These are phyloP conservation scores for Condylura cristata DNA, from an alignment of 2,113 vertebrate genomes.

Conservation along the genomic window DNA sequence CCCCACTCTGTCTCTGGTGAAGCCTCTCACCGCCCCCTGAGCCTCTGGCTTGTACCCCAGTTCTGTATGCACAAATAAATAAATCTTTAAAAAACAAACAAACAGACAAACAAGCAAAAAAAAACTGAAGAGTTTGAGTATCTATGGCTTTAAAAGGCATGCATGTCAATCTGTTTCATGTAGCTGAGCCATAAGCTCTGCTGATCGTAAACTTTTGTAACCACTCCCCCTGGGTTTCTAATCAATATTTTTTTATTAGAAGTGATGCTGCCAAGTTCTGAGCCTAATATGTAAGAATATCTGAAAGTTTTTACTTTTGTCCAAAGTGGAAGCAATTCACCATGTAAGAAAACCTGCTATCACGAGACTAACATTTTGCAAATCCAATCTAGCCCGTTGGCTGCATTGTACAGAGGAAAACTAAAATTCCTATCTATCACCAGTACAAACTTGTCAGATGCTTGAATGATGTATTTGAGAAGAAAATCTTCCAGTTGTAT, in stretches of 20 bases:
- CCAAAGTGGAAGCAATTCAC: neutral
- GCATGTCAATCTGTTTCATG: neutral
- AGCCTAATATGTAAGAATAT: neutral
- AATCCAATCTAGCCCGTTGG: neutral
- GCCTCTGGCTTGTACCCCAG: too few relatives aligned
- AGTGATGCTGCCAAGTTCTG: neutral
- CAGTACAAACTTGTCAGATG: neutral
- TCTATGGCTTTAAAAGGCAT: neutral
- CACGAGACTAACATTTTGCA: neutral
- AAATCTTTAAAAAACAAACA: too few relatives aligned
- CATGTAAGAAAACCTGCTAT: neutral
- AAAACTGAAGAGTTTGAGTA: neutral
- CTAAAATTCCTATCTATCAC: neutral
- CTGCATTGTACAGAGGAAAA: neutral
- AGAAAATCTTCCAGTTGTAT: neutral
- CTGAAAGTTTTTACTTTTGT: neutral
- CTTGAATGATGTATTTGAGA: neutral
- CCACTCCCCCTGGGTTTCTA: neutral
- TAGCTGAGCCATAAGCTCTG: neutral
- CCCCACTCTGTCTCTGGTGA: too few relatives aligned
- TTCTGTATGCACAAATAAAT: too few relatives aligned
- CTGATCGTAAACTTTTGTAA: neutral
- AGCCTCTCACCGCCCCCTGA: too few relatives aligned
- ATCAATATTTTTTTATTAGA: neutral
- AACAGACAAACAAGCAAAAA: too few relatives aligned